These are phyloP conservation scores for Callipepla californica DNA, from an alignment of 2,113 vertebrate genomes.

Conservation along the genomic window DNA sequence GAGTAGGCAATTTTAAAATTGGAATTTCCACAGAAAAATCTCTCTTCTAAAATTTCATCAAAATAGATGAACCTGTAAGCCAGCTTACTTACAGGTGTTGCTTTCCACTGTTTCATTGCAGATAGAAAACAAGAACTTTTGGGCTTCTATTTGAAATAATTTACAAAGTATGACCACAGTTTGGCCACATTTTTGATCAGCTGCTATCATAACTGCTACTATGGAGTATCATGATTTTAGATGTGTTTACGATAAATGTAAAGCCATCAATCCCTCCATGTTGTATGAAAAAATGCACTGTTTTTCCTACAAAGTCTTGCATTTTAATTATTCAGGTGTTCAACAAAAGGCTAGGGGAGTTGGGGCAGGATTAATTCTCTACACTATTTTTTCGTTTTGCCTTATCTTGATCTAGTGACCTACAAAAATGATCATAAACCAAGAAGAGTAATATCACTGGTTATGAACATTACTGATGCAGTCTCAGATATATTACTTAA, in stretches of 20 bases:
- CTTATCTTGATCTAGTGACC: neutral
- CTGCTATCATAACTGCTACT: neutral
- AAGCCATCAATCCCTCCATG: neutral
- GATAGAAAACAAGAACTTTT: neutral
- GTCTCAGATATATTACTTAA: constrained; percentile 12
- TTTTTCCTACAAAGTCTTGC: neutral
- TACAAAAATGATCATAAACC: neutral
- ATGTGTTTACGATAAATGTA: neutral
- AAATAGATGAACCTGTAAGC: neutral
- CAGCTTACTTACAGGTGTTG: neutral
- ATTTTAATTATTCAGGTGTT: neutral
- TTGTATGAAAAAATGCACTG: neutral
- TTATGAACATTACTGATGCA: neutral
- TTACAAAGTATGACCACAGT: neutral
- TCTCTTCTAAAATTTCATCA: neutral
- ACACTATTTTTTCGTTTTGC: neutral
- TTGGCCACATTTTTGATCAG: neutral
- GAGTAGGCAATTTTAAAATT: neutral
- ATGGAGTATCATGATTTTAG: neutral
- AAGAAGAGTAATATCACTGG: neutral
- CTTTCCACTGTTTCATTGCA: neutral
- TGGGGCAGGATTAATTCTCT: neutral
- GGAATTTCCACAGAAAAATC: neutral
- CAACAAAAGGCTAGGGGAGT: neutral
- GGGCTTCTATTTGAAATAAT: neutral